Conservation (phyloP, 2,113 vertebrate species). For the Malurus melanocephalus region DNA sequence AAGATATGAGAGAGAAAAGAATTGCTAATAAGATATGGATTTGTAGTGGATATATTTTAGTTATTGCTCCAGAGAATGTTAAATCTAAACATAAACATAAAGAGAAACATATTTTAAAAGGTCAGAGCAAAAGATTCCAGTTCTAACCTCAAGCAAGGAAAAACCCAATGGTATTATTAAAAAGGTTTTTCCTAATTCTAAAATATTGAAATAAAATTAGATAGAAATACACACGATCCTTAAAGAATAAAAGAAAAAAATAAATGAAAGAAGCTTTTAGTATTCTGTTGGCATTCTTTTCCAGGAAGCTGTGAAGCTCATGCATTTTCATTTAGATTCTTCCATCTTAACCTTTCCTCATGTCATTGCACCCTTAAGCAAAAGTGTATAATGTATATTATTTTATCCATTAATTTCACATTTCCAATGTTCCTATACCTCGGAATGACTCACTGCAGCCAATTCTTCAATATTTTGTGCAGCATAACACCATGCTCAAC, state of each 20-base stretch:
- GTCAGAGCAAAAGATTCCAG: not conserved
- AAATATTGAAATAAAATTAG: not conserved
- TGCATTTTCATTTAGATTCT: slow-evolving; percentile 40
- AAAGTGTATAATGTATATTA: not conserved
- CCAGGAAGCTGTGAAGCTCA: slow-evolving; percentile 16
- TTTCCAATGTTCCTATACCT: not conserved
- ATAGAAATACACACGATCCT: not conserved
- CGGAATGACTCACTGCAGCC: not conserved
- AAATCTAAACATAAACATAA: not conserved
- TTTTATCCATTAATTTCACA: slow-evolving; percentile 20
- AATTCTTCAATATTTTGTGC: not conserved
- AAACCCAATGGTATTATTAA: not conserved
- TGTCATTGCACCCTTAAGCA: slow-evolving; percentile 16
- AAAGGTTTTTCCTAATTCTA: not conserved
- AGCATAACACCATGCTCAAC: not conserved
- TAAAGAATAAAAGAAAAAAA: not conserved
- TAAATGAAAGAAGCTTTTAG: not conserved
- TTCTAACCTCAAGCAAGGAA: not conserved
- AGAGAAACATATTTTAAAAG: not conserved
- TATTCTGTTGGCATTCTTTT: not conserved
- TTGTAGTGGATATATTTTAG: not conserved
- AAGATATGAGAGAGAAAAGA: not conserved
- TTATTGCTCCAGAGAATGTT: not conserved
- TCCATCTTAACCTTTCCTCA: slow-evolving; percentile 34
- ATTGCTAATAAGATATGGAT: not conserved